Evolutionary conservation across 2,888 invertebrate genomes (phyloP).

Genomic region (Stenolophus ochropezus): DNA sequence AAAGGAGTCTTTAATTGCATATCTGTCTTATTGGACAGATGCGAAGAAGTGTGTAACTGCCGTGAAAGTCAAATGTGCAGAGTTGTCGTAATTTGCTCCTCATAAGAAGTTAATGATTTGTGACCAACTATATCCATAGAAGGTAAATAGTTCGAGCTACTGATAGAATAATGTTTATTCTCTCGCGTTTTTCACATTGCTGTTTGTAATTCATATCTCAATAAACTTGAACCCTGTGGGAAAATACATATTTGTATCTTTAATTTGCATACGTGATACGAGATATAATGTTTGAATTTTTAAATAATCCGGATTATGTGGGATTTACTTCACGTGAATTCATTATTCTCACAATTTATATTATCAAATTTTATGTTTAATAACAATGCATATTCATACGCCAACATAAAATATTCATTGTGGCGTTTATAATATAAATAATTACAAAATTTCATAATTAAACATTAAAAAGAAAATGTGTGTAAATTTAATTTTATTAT

Average conservation of each 20-base stretch:
- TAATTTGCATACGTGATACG: conserved; percentile 21
- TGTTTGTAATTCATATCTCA: neutral
- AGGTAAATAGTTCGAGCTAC: neutral
- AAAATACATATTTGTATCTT: conserved; percentile 9
- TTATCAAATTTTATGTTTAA: conserved; percentile 23
- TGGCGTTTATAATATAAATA: too few relatives aligned
- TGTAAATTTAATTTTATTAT: too few relatives aligned
- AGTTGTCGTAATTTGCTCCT: neutral
- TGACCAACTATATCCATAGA: neutral
- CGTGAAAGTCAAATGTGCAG: neutral
- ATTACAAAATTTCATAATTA: too few relatives aligned
- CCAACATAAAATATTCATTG: neutral
- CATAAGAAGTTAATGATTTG: neutral
- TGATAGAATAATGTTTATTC: neutral
- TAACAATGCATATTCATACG: conserved; percentile 11
- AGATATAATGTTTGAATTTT: conserved; percentile 17
- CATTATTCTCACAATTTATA: conserved; percentile 28
- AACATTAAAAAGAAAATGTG: too few relatives aligned
- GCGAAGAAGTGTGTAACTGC: neutral
- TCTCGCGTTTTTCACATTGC: neutral
- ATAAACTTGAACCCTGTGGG: conserved; percentile 6
- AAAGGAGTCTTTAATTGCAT: conserved; percentile 24
- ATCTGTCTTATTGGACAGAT: conserved; percentile 11
- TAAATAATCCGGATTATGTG: conserved; percentile 28
- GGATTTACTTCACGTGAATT: neutral